Evolutionary conservation across 2,888 invertebrate species (phyloP).

Genomic region (Erannis defoliaria): DNA sequence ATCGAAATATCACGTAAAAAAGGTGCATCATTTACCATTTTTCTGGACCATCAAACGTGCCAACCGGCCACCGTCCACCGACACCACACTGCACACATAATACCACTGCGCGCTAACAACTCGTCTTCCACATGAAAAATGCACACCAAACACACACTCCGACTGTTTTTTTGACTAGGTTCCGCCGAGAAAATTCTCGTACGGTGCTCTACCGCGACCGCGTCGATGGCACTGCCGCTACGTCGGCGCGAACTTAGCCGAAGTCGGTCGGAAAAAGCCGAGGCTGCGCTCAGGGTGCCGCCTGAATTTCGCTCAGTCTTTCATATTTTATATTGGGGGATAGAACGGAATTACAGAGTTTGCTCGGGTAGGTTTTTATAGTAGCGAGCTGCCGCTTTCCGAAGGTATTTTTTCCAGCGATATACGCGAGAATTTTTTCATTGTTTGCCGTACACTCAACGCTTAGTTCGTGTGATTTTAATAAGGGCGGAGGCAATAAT

Average conservation of each 20-base stretch:
- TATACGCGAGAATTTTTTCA: slow-evolving; percentile 69
- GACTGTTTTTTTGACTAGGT: slow-evolving; percentile 54
- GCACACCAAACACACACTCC: slow-evolving; percentile 72
- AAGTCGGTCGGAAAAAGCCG: slow-evolving; percentile 63
- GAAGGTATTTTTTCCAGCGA: slow-evolving; percentile 74
- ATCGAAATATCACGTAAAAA: slow-evolving; percentile 59
- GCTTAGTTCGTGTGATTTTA: slow-evolving; percentile 76
- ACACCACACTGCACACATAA: slow-evolving; percentile 72
- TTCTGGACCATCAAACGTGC: slow-evolving; percentile 74
- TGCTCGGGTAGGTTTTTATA: slow-evolving; percentile 83
- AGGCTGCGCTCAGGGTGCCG: slow-evolving; percentile 63
- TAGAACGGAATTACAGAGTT: slow-evolving; percentile 81
- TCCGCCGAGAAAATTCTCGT: slow-evolving; percentile 46
- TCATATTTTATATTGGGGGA: slow-evolving; percentile 85
- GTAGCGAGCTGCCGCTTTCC: slow-evolving; percentile 71
- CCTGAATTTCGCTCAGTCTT: slow-evolving; percentile 81
- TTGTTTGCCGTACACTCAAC: slow-evolving; percentile 71
- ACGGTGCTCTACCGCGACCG: slow-evolving; percentile 50
- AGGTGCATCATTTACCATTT: slow-evolving; percentile 76
- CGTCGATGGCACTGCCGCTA: slow-evolving; percentile 75
- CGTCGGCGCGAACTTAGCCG: slow-evolving; percentile 70
- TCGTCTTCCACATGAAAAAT: slow-evolving; percentile 53
- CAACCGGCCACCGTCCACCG: slow-evolving; percentile 53
- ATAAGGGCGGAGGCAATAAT: slow-evolving; percentile 63
- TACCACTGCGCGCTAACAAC: slow-evolving; percentile 61